Base-by-base conservation (phyloP, 2,888 invertebrate genomes). In the Megamerina dolium region DNA sequence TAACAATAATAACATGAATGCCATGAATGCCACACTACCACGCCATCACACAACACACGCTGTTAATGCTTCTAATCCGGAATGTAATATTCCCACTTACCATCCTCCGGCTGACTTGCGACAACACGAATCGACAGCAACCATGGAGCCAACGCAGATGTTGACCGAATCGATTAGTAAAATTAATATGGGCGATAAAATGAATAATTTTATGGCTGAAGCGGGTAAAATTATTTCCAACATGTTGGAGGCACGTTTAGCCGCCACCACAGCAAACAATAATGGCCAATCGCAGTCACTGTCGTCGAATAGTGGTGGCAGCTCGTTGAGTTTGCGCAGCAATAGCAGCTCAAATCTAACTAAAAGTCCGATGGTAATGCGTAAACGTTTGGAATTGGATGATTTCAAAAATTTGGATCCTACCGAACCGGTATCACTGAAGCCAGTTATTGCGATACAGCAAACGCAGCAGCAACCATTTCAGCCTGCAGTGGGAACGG, bases 211-310 rank as follows among this genome's bases (percentile, higher is more conserved):
- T 23, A 68, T 67, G 61, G 53, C 63, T 17, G 66, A 72, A 43
- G 70, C 71, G 8, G 64, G 69, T 5, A 70, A 70, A 46, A 68
- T 72, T 13, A 63, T 72, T 12, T 65, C 69, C n/a, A 66, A 56
- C 37, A 72, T 72, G 71, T 43, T 72, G 41, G 71, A 71, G 46
- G 63, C 68, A 0, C 61, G 71, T 12, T 36, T 70, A 37, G 60
- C 57, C 13, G 54, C 54, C 16, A 53, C 45, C 29, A 44, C 31
- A 37, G 51, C 49, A 17, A 54, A 56, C 18, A 55, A 49, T 31
- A 46, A 37, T 42, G 52, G 50, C 19, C 56, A 47, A 8, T 33
- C 41, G 12, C 55, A 54, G 17, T 55, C 63, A 3, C 57, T 58
- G 14, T 58, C 63, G 0, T 32, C 46, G 1, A 56, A 57, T 8